phyloP scores from a whole-genome alignment of 1,140 invertebrate genomes.

The Drosophila suzukii region DNA sequence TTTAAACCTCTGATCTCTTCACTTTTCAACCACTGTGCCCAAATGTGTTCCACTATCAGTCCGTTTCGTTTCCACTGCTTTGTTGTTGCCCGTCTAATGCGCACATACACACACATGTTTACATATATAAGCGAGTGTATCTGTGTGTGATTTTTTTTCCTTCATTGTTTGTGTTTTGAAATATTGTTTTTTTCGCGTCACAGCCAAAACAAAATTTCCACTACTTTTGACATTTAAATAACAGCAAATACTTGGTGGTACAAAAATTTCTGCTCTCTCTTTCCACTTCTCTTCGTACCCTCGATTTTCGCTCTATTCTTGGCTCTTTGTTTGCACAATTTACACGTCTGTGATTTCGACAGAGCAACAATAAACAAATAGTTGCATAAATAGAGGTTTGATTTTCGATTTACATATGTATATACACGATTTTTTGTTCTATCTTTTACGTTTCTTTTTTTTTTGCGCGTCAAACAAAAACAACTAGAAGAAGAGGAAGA shows the following conservation, averaged over 20 bases:
- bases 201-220: constrained; percentile 47
- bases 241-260: constrained; percentile 3
- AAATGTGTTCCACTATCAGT: constrained; percentile 73
- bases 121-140: constrained; percentile 22
- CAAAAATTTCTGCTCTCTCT: neutral
- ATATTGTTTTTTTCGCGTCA: constrained; percentile 47
- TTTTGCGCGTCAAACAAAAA: constrained; percentile 54
- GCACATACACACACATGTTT: constrained; percentile 36
- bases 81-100: constrained; percentile 65
- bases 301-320: constrained; percentile 15
- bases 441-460: constrained; percentile 19
- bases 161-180: constrained; percentile 48
- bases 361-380: constrained; percentile 39
- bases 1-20: neutral
- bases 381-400: constrained; percentile 35
- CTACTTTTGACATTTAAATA: constrained; percentile 54
- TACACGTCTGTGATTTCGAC: constrained; percentile 32
- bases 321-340: constrained; percentile 54
- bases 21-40: constrained; percentile 31
- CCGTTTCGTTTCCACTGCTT: constrained; percentile 56
- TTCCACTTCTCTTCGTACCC: neutral
- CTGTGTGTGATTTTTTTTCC: constrained; percentile 40
- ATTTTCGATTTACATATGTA: constrained; percentile 5
- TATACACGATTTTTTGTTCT: constrained; percentile 21
- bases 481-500: constrained; percentile 32